phyloP scores from a whole-genome alignment of 1,140 invertebrate species.

The Kradibia gibbosae region DNA sequence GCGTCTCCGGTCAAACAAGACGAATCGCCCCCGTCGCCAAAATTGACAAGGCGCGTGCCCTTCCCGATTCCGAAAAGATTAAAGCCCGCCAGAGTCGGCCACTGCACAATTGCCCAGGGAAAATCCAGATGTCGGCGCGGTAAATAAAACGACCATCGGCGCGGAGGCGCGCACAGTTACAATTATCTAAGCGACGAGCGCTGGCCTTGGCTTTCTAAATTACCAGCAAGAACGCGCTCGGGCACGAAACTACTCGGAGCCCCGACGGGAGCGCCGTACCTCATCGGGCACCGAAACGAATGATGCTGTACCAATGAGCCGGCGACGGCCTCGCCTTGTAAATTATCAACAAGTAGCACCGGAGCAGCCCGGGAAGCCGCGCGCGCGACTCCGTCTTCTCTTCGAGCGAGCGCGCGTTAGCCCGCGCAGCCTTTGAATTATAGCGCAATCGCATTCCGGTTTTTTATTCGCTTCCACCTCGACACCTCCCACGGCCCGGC shows the following conservation, averaged over 20 bases:
- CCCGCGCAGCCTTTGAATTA: conserved; percentile 34
- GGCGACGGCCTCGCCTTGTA: conserved; percentile 35
- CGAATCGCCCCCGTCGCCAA: too few relatives aligned
- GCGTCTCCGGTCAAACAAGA: too few relatives aligned
- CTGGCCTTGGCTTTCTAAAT: neutral
- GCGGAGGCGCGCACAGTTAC: neutral
- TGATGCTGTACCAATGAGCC: conserved; percentile 37
- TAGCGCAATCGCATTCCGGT: neutral
- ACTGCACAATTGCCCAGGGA: too few relatives aligned
- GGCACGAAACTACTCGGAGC: neutral
- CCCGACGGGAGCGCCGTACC: neutral
- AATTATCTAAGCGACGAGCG: neutral
- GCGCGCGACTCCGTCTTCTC: neutral
- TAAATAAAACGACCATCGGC: too few relatives aligned
- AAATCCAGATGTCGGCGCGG: too few relatives aligned
- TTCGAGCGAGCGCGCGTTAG: neutral
- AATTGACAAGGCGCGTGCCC: too few relatives aligned
- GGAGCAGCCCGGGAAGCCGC: too few relatives aligned
- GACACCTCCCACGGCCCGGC: too few relatives aligned
- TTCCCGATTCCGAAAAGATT: too few relatives aligned
- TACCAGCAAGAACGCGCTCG: neutral
- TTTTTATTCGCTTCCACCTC: neutral
- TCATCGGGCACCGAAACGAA: conserved; percentile 40
- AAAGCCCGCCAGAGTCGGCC: too few relatives aligned
- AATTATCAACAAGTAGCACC: neutral